A percentile compares a stretch with the other conserved stretches of the same genome.
phyloP scores from a whole-genome alignment of 2,113 vertebrate species.

The Tragelaphus imberbis region DNA sequence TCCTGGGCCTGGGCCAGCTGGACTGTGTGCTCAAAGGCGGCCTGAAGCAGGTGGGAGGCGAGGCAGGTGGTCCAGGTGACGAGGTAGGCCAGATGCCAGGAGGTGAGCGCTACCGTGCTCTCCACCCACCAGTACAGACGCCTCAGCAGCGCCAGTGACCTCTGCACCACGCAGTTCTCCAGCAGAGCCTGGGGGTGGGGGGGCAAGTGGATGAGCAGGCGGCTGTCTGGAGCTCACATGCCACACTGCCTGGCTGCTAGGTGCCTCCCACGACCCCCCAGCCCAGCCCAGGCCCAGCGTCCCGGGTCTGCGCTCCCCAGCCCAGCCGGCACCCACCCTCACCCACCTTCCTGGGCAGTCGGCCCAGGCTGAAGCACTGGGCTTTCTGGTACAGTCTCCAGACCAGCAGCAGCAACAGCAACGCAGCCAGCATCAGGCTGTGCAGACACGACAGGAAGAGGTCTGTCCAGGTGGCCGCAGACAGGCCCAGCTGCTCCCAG shows the following conservation, averaged over 20 bases:
- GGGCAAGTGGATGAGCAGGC: not conserved
- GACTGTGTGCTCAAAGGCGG: conserved; percentile 58
- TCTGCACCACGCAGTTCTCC: not conserved
- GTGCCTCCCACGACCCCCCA: rapidly evolving
- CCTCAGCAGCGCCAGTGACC: not conserved
- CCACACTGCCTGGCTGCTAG: not conserved
- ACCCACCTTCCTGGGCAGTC: conserved; percentile 39
- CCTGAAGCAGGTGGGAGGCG: conserved; percentile 58
- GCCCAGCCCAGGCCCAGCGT: not conserved
- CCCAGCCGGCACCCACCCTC: not conserved
- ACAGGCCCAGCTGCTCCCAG: not conserved
- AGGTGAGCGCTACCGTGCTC: rapidly evolving
- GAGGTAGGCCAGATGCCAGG: conserved; percentile 58
- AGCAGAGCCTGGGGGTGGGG: not conserved
- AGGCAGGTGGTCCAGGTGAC: conserved; percentile 67
- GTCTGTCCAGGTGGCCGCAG: not conserved
- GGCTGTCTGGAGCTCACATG: no score
- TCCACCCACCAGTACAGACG: conserved; percentile 4
- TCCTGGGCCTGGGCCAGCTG: conserved; percentile 9
- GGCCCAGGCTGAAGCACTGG: not conserved
- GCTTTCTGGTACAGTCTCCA: conserved; percentile 37
- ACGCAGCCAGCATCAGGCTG: not conserved
- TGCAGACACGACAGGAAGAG: conserved; percentile 35
- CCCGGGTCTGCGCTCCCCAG: not conserved
- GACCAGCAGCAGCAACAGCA: conserved; percentile 36